Evolutionary conservation across 2,888 invertebrate genomes (phyloP).

Genomic region (Allygus modestus): DNA sequence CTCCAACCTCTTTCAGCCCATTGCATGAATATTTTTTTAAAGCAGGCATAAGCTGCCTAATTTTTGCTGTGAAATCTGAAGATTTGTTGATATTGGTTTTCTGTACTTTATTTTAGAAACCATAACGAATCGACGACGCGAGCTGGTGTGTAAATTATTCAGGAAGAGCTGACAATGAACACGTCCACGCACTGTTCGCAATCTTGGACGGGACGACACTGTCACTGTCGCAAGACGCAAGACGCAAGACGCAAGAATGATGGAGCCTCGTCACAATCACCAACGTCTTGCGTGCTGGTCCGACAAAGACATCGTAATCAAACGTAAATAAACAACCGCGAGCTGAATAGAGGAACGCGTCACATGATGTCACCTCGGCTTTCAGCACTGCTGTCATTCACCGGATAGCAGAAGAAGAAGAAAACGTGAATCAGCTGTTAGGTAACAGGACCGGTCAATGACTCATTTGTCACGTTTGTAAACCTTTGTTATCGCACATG

Average conservation of each 20-base stretch:
- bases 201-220: not conserved
- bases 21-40: too few species aligned
- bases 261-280: not conserved
- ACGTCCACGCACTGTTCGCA: not conserved
- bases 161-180: not conserved
- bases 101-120: too few species aligned
- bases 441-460: not conserved
- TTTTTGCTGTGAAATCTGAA: too few species aligned
- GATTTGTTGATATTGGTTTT: too few species aligned
- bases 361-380: not conserved
- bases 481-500: too few species aligned
- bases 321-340: not conserved
- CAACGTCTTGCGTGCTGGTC: not conserved
- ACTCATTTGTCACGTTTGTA: too few species aligned
- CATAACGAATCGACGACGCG: too few species aligned
- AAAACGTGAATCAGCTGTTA: slow-evolving; percentile 1
- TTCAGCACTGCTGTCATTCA: not conserved
- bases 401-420: not conserved
- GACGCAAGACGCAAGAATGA: not conserved
- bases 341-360: not conserved
- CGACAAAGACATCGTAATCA: not conserved
- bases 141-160: too few species aligned
- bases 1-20: too few species aligned
- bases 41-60: too few species aligned
- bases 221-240: not conserved